Evolutionary conservation across 2,797 vertebrate species (phyloP).

Genomic region (Enoplosus armatus): DNA sequence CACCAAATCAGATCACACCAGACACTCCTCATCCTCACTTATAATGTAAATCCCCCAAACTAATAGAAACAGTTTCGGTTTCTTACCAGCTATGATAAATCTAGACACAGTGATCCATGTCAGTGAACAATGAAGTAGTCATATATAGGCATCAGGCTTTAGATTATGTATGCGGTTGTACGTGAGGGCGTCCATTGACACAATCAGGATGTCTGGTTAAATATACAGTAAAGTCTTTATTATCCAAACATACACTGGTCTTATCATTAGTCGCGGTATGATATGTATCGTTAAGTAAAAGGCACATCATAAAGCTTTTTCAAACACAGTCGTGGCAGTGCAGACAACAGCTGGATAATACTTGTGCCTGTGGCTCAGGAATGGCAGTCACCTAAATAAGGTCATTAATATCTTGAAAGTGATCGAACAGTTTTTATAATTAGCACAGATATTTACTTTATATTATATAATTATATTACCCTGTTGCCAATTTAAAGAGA

Average conservation of each 20-base stretch:
- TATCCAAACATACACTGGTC: conserved; percentile 57
- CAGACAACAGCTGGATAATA: conserved; percentile 61
- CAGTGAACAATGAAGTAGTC: neutral
- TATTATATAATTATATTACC: conserved; percentile 24
- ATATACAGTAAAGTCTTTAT: conserved; percentile 62
- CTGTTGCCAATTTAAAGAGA: conserved; percentile 42
- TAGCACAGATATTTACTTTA: conserved; percentile 27
- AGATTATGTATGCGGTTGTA: neutral
- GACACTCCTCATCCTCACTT: neutral
- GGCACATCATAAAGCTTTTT: conserved; percentile 66
- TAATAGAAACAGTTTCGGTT: neutral
- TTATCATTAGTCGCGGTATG: conserved; percentile 40
- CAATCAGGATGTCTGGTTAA: neutral
- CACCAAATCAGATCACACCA: conserved; percentile 1
- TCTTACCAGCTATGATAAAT: neutral
- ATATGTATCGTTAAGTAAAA: conserved; percentile 66
- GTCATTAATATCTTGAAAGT: conserved; percentile 28
- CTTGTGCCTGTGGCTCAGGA: conserved; percentile 72
- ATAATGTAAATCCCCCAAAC: neutral
- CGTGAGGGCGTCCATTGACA: neutral
- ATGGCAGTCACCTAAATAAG: conserved; percentile 64
- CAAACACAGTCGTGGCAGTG: conserved; percentile 69
- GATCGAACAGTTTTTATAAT: conserved; percentile 34
- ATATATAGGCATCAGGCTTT: neutral
- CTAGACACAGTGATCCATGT: neutral